Percentiles rank a stretch among this genome's conserved stretches.
These are phyloP conservation scores for Melanophora roralis DNA, from an alignment of 2,888 invertebrate genomes.

Conservation along the genomic window DNA sequence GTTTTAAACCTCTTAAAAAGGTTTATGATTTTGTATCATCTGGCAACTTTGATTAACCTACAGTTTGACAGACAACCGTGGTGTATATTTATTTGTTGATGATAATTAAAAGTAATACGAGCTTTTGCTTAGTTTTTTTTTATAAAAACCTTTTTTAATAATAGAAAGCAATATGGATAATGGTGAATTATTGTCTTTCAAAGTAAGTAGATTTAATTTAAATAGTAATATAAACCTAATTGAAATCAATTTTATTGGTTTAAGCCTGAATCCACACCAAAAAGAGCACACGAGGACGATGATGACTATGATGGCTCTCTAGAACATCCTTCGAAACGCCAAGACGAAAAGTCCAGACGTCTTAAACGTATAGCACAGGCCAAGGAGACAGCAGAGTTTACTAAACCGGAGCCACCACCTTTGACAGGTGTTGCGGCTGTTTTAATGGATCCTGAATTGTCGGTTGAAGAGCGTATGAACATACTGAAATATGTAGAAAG, in stretches of 20 bases:
- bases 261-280: constrained; percentile 90
- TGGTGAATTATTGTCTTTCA: constrained; percentile 80
- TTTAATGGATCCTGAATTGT: constrained; percentile 77
- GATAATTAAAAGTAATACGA: too few relatives aligned
- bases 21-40: too few relatives aligned
- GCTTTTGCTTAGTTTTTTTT: too few relatives aligned
- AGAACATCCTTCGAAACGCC: constrained; percentile 75
- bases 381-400: constrained; percentile 78
- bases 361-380: constrained; percentile 80
- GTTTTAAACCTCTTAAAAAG: too few relatives aligned
- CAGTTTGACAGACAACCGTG: too few relatives aligned
- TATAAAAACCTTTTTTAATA: too few relatives aligned
- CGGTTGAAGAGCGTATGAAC: constrained; percentile 87
- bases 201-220: constrained; percentile 73
- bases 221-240: background rate
- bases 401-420: constrained; percentile 74
- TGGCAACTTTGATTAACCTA: too few relatives aligned
- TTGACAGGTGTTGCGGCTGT: constrained; percentile 14
- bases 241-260: background rate
- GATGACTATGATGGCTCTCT: constrained; percentile 82
- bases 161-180: too few relatives aligned
- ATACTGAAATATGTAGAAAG: constrained; percentile 90
- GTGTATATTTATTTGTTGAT: too few relatives aligned
- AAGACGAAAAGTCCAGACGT: constrained; percentile 80
- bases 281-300: constrained; percentile 80